Percentiles rank a stretch among this genome's conserved stretches.
Evolutionary conservation across 2,888 invertebrate species (phyloP).

Genomic region (Amblyteles armatorius): DNA sequence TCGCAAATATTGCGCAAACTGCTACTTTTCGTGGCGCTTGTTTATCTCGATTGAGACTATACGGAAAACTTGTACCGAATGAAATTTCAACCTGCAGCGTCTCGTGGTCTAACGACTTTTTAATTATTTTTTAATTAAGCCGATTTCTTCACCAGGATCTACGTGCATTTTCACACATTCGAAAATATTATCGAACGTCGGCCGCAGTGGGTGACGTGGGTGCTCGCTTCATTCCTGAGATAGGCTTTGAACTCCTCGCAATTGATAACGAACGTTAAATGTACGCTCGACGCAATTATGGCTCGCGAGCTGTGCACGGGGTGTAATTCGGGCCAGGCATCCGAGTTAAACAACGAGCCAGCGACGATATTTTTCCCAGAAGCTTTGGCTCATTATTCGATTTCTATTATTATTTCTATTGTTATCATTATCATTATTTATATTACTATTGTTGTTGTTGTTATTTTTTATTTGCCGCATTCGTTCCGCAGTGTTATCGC

Average conservation of each 20-base stretch:
- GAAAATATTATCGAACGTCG: background rate
- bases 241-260: slow-evolving; percentile 5
- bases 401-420: no score
- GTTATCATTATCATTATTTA: background rate
- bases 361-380: no score
- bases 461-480: background rate
- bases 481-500: background rate
- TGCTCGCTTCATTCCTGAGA: slow-evolving; percentile 26
- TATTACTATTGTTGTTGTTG: background rate
- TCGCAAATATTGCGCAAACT: no score
- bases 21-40: no score
- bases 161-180: no score
- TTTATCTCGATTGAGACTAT: no score
- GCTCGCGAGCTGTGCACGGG: background rate
- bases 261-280: slow-evolving; percentile 49
- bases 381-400: no score
- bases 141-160: no score
- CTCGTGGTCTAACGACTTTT: no score
- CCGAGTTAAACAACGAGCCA: background rate
- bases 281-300: slow-evolving; percentile 20
- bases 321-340: background rate
- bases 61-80: no score
- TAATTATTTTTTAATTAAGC: no score
- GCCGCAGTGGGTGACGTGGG: background rate
- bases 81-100: no score